Evolutionary conservation across 2,888 invertebrate species (phyloP).

Genomic region (Pollenia griseotomentosa): DNA sequence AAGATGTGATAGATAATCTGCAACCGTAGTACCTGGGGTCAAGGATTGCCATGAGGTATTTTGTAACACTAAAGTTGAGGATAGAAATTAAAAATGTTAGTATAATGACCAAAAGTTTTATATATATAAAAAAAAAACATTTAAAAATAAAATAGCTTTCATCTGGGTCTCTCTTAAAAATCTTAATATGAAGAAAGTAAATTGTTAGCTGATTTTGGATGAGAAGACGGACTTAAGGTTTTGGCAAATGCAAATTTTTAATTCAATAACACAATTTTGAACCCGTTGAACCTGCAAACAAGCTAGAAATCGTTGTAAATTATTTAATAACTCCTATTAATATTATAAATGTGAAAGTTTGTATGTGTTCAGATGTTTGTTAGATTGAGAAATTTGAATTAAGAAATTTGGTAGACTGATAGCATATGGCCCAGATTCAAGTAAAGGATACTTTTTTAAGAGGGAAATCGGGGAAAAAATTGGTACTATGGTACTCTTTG

Average conservation of each 20-base stretch:
- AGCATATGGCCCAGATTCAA: too few species aligned
- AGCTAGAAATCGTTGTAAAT: too few species aligned
- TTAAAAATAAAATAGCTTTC: conserved; percentile 20
- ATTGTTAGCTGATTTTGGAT: not conserved
- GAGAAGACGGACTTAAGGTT: not conserved
- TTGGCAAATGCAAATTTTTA: not conserved
- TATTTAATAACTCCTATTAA: too few species aligned
- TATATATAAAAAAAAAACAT: not conserved
- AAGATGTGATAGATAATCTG: conserved; percentile 92
- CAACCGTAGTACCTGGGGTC: conserved; percentile 91
- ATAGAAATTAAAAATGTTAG: conserved; percentile 40
- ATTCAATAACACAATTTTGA: too few species aligned
- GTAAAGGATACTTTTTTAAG: too few species aligned
- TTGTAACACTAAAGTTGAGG: conserved; percentile 80
- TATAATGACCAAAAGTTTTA: not conserved
- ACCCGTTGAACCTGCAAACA: too few species aligned
- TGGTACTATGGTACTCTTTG: too few species aligned
- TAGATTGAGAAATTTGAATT: too few species aligned
- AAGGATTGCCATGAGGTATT: conserved; percentile 84
- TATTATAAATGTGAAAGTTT: too few species aligned
- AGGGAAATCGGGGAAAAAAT: too few species aligned
- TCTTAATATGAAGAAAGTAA: not conserved
- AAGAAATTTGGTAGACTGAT: too few species aligned
- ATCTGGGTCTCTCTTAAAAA: conserved; percentile 4
- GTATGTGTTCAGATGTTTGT: too few species aligned